A percentile compares a stretch with the other conserved stretches of the same genome.
Evolutionary conservation across 1,140 invertebrate genomes (phyloP).

Genomic region (Cyrtorhinus lividipennis): DNA sequence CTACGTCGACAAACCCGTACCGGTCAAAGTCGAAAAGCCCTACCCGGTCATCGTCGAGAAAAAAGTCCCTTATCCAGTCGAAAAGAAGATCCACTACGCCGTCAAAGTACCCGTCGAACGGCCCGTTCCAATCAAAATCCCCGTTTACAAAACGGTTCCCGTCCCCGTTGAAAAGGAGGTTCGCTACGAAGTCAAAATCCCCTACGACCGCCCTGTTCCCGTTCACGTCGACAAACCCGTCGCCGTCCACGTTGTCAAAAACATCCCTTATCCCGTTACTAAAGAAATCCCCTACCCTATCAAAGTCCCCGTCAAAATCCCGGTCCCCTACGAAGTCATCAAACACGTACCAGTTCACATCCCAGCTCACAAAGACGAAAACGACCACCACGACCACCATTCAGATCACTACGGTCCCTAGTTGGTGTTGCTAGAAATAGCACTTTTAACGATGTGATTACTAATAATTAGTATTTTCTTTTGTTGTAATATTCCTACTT

Average conservation of each 20-base stretch:
- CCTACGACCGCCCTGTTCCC: slow-evolving; percentile 17
- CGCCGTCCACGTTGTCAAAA: slow-evolving; percentile 12
- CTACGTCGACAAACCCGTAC: slow-evolving; percentile 47
- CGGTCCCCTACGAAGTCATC: slow-evolving; percentile 12
- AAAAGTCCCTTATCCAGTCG: slow-evolving; percentile 20
- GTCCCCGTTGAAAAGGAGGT: slow-evolving; percentile 10
- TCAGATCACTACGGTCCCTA: not conserved
- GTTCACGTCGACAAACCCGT: slow-evolving; percentile 4
- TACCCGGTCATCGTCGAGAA: slow-evolving; percentile 15
- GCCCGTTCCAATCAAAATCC: slow-evolving; percentile 14
- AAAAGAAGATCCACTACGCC: slow-evolving; percentile 21
- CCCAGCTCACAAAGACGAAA: not conserved
- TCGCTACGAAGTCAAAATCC: slow-evolving; percentile 5
- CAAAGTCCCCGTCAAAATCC: slow-evolving; percentile 13
- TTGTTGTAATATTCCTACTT: no score
- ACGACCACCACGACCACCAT: not conserved
- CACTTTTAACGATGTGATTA: not conserved
- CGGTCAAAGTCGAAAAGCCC: slow-evolving; percentile 43
- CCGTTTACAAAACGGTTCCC: not conserved
- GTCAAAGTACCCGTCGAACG: slow-evolving; percentile 22
- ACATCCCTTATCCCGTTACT: slow-evolving; percentile 14
- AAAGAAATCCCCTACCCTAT: slow-evolving; percentile 9
- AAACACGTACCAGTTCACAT: slow-evolving; percentile 11
- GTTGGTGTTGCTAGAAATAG: not conserved
- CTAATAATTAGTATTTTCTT: no score